These are phyloP conservation scores for Urocyon cinereoargenteus DNA, from an alignment of 2,797 vertebrate genomes.

Conservation along the genomic window DNA sequence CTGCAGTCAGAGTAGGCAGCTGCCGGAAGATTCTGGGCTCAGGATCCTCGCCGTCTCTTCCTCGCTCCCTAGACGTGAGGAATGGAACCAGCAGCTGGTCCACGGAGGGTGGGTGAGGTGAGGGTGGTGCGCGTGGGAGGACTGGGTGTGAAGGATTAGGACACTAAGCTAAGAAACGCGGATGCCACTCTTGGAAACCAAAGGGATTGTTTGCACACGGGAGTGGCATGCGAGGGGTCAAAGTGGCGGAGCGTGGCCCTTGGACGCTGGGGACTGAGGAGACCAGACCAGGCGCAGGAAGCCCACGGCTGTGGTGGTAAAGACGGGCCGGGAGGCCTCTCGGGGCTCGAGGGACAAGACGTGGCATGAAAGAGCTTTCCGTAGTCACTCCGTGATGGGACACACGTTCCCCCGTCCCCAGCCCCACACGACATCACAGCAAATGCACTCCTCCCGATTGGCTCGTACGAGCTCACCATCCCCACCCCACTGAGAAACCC, in stretches of 20 bases:
- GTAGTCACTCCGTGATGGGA: neutral
- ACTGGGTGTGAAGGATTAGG: neutral
- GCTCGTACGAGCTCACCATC: neutral
- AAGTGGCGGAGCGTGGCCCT: neutral
- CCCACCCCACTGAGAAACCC: neutral
- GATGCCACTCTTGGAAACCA: neutral
- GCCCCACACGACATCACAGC: neutral
- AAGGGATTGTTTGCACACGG: neutral
- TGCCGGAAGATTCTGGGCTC: neutral
- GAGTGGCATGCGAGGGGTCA: neutral
- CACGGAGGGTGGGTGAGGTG: neutral
- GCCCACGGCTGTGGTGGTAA: neutral
- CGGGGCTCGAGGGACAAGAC: neutral
- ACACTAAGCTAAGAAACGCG: neutral
- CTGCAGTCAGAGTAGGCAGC: neutral
- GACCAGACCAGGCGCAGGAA: neutral
- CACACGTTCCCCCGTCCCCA: neutral
- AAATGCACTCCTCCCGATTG: neutral
- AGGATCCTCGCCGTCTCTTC: neutral
- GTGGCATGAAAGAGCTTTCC: neutral
- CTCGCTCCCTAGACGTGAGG: neutral
- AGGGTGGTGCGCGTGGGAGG: too few species aligned
- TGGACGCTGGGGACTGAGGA: neutral
- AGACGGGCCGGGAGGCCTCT: neutral
- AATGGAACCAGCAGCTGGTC: neutral